Conservation (phyloP, 2,113 vertebrate species). For the Forbesichthys agassizii region DNA sequence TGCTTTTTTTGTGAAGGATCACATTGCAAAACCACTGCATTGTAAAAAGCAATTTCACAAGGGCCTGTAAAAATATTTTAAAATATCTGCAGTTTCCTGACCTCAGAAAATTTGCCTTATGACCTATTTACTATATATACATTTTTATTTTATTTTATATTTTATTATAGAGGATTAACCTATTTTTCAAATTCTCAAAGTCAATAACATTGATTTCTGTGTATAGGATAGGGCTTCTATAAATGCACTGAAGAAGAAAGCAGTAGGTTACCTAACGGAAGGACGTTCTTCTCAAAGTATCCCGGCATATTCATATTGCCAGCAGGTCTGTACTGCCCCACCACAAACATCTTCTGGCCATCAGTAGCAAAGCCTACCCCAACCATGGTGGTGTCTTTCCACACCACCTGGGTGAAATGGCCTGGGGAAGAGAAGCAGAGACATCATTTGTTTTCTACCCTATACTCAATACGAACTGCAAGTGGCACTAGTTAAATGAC, state of each 20-base stretch:
- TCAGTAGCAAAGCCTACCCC: slow-evolving; percentile 61
- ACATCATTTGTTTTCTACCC: background rate
- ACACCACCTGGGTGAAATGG: slow-evolving; percentile 78
- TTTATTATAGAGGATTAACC: too few species aligned
- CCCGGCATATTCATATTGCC: slow-evolving; percentile 55
- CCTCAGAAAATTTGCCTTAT: too few species aligned
- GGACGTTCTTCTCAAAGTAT: slow-evolving; percentile 61
- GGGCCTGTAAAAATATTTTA: too few species aligned
- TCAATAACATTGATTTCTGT: too few species aligned
- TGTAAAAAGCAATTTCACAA: too few species aligned
- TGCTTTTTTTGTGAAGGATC: too few species aligned
- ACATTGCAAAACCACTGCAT: too few species aligned
- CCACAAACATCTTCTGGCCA: slow-evolving; percentile 50
- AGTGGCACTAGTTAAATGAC: background rate
- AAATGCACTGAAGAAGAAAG: background rate
- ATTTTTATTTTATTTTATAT: too few species aligned
- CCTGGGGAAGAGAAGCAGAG: slow-evolving; percentile 43
- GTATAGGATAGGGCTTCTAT: too few species aligned
- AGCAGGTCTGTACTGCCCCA: slow-evolving; percentile 66
- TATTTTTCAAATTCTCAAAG: too few species aligned
- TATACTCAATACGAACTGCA: background rate
- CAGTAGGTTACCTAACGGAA: slow-evolving; percentile 37
- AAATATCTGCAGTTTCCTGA: too few species aligned
- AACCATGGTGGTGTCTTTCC: slow-evolving; percentile 61
- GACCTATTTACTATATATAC: too few species aligned